These are phyloP conservation scores for Dromococcyx pavoninus DNA, from an alignment of 2,797 vertebrate genomes.

Conservation along the genomic window DNA sequence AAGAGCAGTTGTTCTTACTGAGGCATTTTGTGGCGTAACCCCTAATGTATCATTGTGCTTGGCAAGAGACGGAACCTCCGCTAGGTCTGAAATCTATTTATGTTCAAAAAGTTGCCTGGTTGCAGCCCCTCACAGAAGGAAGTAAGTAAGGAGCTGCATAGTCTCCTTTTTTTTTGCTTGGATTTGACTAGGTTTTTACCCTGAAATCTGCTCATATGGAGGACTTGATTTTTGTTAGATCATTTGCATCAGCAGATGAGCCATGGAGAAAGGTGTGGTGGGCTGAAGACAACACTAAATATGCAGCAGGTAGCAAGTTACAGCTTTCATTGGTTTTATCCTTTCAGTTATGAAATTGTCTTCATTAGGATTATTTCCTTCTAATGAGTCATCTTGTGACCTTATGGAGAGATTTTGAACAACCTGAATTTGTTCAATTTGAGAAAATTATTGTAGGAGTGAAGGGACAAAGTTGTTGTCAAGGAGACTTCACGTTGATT, in stretches of 20 bases:
- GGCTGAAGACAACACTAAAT: not conserved
- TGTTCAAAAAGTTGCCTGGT: not conserved
- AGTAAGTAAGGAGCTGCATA: not conserved
- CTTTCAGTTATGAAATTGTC: not conserved
- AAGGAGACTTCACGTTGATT: constrained; percentile 4
- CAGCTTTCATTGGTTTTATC: not conserved
- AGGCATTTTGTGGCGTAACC: not conserved
- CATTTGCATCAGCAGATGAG: not conserved
- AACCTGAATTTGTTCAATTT: not conserved
- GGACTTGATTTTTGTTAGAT: not conserved
- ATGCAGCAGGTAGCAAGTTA: not conserved
- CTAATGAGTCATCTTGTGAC: not conserved
- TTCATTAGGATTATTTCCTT: not conserved
- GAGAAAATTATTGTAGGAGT: not conserved
- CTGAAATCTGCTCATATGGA: not conserved
- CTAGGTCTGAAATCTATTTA: not conserved
- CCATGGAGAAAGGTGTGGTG: not conserved
- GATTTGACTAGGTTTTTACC: not conserved
- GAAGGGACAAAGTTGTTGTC: not conserved
- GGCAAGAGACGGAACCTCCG: not conserved
- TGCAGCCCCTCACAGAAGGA: not conserved
- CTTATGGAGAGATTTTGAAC: not conserved
- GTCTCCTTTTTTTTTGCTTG: not conserved
- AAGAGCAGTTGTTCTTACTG: not conserved
- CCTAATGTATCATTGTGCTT: not conserved